These are phyloP conservation scores for Trichogramma dendrolimi DNA, from an alignment of 2,888 invertebrate genomes.

Conservation along the genomic window DNA sequence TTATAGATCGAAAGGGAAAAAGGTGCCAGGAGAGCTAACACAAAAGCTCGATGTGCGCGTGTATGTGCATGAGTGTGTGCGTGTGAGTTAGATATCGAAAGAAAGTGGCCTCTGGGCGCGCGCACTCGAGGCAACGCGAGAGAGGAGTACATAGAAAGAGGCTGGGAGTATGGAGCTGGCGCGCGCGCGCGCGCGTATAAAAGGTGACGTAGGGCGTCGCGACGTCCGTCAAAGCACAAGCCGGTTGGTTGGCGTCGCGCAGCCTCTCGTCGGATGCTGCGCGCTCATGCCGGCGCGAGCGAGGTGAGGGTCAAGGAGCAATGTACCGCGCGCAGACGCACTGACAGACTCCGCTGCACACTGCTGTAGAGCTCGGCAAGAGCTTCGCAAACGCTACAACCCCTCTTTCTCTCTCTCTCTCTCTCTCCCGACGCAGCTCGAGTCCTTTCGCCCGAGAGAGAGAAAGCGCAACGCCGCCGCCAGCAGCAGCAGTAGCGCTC, in stretches of 20 bases:
- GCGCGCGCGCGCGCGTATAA: conserved; percentile 41
- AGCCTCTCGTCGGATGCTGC: conserved; percentile 33
- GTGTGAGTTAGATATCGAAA: not conserved
- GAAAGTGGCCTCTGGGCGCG: conserved; percentile 15
- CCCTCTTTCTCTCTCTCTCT: too few relatives aligned
- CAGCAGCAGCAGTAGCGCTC: conserved; percentile 50
- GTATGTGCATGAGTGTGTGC: too few relatives aligned
- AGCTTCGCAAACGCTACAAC: too few relatives aligned
- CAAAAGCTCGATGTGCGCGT: too few relatives aligned
- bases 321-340: conserved; percentile 24
- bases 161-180: conserved; percentile 34
- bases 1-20: too few relatives aligned
- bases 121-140: conserved; percentile 21
- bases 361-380: conserved; percentile 36
- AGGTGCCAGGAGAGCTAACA: too few relatives aligned
- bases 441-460: conserved; percentile 1
- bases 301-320: conserved; percentile 27
- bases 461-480: conserved; percentile 38
- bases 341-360: conserved; percentile 29
- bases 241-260: conserved; percentile 42
- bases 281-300: conserved; percentile 27
- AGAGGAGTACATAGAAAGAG: not conserved
- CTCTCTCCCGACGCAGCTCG: too few relatives aligned
- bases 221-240: conserved; percentile 49
- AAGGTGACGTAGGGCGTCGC: conserved; percentile 50